These are phyloP conservation scores for Dromiciops gliroides DNA, from an alignment of 2,113 vertebrate species.

Conservation along the genomic window DNA sequence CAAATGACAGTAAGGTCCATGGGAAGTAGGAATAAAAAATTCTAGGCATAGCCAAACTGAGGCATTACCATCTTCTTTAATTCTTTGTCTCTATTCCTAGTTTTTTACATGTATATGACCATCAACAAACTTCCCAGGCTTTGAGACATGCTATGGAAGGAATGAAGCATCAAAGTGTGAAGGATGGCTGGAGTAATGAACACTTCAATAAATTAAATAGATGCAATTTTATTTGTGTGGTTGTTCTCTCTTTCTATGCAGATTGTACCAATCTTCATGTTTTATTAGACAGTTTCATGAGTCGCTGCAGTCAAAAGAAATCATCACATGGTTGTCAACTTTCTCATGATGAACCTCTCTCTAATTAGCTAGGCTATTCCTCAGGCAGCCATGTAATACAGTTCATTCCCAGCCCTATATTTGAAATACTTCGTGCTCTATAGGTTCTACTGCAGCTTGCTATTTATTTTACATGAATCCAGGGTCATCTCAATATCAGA, in stretches of 20 bases:
- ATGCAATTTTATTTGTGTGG: background rate
- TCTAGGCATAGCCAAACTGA: background rate
- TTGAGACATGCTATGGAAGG: background rate
- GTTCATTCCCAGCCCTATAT: background rate
- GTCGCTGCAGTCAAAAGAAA: background rate
- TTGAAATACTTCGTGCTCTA: background rate
- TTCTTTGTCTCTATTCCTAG: background rate
- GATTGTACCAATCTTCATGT: background rate
- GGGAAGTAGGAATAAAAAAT: background rate
- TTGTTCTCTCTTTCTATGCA: background rate
- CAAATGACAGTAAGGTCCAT: background rate
- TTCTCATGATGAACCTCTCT: background rate
- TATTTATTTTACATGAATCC: background rate
- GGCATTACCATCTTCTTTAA: background rate
- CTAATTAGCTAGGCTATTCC: background rate
- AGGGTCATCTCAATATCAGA: background rate
- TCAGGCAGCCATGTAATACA: background rate
- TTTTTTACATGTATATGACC: background rate
- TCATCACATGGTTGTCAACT: background rate
- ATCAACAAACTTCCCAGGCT: background rate
- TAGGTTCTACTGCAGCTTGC: background rate
- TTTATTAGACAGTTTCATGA: background rate
- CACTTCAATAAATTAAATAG: background rate
- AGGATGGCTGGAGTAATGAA: background rate
- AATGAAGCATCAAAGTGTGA: background rate